These are phyloP conservation scores for Phalacrocorax brasilianus DNA, from an alignment of 2,113 vertebrate species.

Conservation along the genomic window DNA sequence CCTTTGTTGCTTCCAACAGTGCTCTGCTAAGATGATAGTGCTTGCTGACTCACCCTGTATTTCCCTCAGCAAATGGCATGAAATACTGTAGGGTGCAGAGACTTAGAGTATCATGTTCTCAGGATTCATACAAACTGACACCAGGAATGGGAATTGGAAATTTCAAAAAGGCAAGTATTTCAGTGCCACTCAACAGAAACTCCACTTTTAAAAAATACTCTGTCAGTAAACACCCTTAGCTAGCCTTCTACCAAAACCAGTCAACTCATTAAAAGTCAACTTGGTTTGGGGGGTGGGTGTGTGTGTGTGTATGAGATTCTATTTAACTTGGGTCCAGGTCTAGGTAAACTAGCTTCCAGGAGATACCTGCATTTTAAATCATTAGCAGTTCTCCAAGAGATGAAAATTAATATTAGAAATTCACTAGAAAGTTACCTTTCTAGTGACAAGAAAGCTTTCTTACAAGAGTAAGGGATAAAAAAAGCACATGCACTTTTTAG, in stretches of 20 bases:
- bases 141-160: neutral
- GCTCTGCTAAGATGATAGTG: neutral
- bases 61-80: neutral
- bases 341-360: neutral
- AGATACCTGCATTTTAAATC: neutral
- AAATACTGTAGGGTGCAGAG: neutral
- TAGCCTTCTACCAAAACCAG: neutral
- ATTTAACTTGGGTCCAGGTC: neutral
- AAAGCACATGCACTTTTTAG: neutral
- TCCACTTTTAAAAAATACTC: neutral
- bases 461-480: neutral
- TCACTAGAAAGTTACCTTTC: neutral
- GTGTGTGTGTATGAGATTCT: rapidly evolving
- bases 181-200: neutral
- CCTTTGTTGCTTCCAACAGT: neutral
- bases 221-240: neutral
- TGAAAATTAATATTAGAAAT: neutral
- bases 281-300: neutral
- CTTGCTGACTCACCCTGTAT: neutral
- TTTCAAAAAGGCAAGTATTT: neutral
- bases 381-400: neutral
- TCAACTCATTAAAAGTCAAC: neutral
- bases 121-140: neutral
- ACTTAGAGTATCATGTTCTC: neutral
- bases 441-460: no score